Evolutionary conservation across 2,888 invertebrate genomes (phyloP).

Genomic region (Heliothis peltigera): DNA sequence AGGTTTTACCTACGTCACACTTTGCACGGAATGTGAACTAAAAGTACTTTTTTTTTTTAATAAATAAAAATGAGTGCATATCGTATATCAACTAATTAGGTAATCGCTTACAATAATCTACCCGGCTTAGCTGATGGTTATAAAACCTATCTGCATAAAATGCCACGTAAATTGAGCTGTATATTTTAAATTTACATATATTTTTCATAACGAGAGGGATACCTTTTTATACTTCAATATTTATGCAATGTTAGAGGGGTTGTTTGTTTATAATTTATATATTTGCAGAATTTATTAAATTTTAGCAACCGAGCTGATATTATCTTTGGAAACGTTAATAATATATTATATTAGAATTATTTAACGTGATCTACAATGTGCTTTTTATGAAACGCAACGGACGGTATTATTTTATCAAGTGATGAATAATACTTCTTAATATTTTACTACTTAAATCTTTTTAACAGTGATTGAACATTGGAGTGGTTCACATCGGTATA

Average conservation of each 20-base stretch:
- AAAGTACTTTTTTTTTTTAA: no score
- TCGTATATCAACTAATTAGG: no score
- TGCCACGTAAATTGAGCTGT: background rate
- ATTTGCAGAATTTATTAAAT: constrained; percentile 15
- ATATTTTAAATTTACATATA: background rate
- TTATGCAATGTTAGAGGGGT: constrained; percentile 18
- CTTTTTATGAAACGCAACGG: no score
- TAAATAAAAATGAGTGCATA: no score
- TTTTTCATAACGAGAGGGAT: background rate
- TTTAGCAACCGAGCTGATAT: constrained; percentile 14
- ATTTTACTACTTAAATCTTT: no score
- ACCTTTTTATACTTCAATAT: constrained; percentile 11
- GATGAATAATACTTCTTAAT: no score
- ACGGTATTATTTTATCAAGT: no score
- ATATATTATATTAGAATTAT: no score
- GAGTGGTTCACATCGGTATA: no score
- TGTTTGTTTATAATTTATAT: constrained; percentile 26
- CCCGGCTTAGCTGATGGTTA: background rate
- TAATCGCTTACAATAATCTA: no score
- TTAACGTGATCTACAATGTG: no score
- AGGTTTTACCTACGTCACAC: constrained; percentile 35
- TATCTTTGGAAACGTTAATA: background rate
- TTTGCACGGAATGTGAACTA: background rate
- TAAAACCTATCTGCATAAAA: background rate
- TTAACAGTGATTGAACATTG: no score